Evolutionary conservation across 2,113 vertebrate species (phyloP).

Genomic region (Galemys pyrenaicus): DNA sequence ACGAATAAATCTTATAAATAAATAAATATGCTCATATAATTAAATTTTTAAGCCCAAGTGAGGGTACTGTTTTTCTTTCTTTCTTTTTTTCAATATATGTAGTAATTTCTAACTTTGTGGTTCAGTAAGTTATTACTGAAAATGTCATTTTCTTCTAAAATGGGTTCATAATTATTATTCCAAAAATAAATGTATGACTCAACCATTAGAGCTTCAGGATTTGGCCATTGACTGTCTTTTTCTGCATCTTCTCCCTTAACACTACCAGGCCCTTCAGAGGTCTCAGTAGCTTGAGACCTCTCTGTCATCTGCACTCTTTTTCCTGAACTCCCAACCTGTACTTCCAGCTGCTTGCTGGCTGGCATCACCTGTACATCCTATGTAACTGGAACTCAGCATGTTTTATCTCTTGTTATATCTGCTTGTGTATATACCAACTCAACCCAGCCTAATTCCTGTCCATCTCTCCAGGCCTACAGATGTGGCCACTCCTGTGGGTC

Average conservation of each 20-base stretch:
- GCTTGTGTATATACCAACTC: neutral
- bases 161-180: neutral
- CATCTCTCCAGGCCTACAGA: neutral
- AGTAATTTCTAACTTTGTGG: neutral
- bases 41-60: neutral
- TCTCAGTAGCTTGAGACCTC: neutral
- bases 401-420: neutral
- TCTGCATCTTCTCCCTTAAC: neutral
- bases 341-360: neutral
- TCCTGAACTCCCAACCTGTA: neutral
- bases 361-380: neutral
- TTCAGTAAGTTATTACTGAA: neutral
- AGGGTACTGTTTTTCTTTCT: neutral
- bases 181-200: neutral
- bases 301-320: neutral
- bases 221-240: neutral
- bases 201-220: neutral
- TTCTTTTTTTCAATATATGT: neutral
- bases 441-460: neutral
- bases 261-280: neutral
- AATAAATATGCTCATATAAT: neutral
- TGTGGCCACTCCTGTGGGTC: neutral
- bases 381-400: neutral
- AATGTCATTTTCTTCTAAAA: neutral
- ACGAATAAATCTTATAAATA: too few relatives aligned